Evolutionary conservation across 35 echinoderm and acorn worm genomes (phyloP).

Genomic region (Strongylocentrotus purpuratus): DNA sequence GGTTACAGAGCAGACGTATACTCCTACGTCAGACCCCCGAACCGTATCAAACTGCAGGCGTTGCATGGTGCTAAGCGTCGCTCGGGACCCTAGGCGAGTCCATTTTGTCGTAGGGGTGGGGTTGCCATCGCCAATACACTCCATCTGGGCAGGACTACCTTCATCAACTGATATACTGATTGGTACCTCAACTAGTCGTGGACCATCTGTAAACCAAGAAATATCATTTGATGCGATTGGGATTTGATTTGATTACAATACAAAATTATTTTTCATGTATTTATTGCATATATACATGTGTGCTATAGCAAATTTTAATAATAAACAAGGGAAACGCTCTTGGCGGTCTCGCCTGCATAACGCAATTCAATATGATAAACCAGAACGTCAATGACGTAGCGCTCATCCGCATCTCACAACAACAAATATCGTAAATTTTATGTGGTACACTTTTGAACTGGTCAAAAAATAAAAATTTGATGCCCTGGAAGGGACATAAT

Average conservation of each 20-base stretch:
- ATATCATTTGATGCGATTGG: neutral
- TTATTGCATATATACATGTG: too few species aligned
- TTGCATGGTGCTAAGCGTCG: constrained; percentile 89
- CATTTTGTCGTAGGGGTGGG: constrained; percentile 86
- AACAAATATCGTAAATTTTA: too few species aligned
- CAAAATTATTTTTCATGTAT: neutral
- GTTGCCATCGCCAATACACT: constrained; percentile 84
- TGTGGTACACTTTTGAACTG: too few species aligned
- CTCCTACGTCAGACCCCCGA: constrained; percentile 61
- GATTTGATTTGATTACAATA: neutral
- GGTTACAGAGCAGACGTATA: constrained; percentile 68
- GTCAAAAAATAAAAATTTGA: too few species aligned
- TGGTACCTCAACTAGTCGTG: constrained; percentile 67
- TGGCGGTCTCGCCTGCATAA: too few species aligned
- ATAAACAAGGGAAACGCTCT: too few species aligned
- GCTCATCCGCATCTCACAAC: too few species aligned
- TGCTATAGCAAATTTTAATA: too few species aligned
- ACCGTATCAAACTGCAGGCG: constrained; percentile 87
- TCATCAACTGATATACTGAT: constrained; percentile 70
- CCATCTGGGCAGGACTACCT: constrained; percentile 72
- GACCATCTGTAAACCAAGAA: constrained; percentile 66
- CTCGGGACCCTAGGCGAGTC: constrained; percentile 78
- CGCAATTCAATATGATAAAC: too few species aligned
- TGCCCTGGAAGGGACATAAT: too few species aligned
- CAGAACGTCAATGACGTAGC: too few species aligned